A percentile compares a stretch with the other conserved stretches of the same genome.
These are phyloP conservation scores for Steinernema khuongi DNA, from an alignment of 1,140 invertebrate genomes.

Conservation along the genomic window DNA sequence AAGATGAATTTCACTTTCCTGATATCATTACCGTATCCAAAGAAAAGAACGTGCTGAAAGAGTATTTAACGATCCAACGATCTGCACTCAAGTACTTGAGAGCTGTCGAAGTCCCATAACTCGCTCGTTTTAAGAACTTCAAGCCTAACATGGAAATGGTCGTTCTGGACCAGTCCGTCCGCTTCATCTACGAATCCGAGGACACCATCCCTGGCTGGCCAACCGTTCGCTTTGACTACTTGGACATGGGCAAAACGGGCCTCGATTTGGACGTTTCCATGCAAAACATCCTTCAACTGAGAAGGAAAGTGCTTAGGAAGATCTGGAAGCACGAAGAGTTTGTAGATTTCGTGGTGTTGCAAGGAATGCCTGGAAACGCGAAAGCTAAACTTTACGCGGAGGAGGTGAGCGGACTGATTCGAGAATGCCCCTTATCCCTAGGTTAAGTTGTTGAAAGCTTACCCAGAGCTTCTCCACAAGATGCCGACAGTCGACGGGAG, in stretches of 20 bases:
- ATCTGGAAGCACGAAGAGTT: background rate
- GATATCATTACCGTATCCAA: no score
- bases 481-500: background rate
- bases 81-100: no score
- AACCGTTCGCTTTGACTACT: background rate
- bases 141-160: slow-evolving; percentile 6
- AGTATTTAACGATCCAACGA: no score
- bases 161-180: background rate
- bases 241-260: background rate
- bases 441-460: background rate
- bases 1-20: no score
- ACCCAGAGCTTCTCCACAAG: background rate
- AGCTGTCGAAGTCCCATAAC: no score
- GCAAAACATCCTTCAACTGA: background rate
- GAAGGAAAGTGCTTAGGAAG: background rate
- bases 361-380: background rate
- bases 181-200: slow-evolving; percentile 4
- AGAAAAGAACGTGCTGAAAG: no score
- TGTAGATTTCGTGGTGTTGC: background rate
- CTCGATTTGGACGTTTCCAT: background rate
- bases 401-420: background rate
- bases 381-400: background rate
- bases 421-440: background rate
- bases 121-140: background rate
- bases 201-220: background rate